These are phyloP conservation scores for Dryomyza anilis DNA, from an alignment of 2,888 invertebrate species.

Conservation along the genomic window DNA sequence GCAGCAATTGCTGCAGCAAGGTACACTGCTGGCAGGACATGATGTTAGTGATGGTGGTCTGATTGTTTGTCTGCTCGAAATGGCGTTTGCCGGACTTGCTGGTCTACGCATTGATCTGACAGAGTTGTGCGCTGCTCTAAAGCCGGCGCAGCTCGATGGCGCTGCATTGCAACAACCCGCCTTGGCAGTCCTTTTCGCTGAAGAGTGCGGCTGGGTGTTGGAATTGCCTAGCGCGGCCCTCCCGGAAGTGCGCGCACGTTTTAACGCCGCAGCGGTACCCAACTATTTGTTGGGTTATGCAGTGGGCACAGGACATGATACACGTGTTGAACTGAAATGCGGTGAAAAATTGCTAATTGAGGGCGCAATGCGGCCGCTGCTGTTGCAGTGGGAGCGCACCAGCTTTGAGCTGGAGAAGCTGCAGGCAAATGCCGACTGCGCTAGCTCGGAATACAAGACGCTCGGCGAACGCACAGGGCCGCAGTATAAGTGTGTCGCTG, in stretches of 20 bases:
- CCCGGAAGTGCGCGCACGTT: constrained; percentile 67
- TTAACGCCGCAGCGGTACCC: constrained; percentile 67
- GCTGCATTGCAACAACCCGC: constrained; percentile 61
- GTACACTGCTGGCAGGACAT: constrained; percentile 75
- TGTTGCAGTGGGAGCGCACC: constrained; percentile 93
- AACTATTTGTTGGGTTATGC: constrained; percentile 73
- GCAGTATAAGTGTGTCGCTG: constrained; percentile 73
- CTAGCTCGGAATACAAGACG: constrained; percentile 76
- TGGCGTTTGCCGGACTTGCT: constrained; percentile 92
- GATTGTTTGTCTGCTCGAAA: constrained; percentile 87
- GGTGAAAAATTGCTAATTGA: constrained; percentile 61
- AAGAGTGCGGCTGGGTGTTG: constrained; percentile 85
- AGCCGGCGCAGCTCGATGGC: constrained; percentile 34
- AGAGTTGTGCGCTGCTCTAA: constrained; percentile 56
- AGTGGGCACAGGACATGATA: constrained; percentile 69
- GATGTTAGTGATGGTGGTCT: constrained; percentile 97
- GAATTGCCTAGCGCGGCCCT: constrained; percentile 70
- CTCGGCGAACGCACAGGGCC: constrained; percentile 73
- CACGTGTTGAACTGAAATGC: constrained; percentile 42
- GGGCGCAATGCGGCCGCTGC: constrained; percentile 70
- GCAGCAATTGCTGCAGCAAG: constrained; percentile 77
- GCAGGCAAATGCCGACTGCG: constrained; percentile 82
- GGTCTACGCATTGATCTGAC: constrained; percentile 73
- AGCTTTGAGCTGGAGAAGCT: constrained; percentile 86
- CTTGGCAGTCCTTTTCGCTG: constrained; percentile 77